Conservation (phyloP, 2,888 invertebrate genomes). For the Erannis defoliaria region DNA sequence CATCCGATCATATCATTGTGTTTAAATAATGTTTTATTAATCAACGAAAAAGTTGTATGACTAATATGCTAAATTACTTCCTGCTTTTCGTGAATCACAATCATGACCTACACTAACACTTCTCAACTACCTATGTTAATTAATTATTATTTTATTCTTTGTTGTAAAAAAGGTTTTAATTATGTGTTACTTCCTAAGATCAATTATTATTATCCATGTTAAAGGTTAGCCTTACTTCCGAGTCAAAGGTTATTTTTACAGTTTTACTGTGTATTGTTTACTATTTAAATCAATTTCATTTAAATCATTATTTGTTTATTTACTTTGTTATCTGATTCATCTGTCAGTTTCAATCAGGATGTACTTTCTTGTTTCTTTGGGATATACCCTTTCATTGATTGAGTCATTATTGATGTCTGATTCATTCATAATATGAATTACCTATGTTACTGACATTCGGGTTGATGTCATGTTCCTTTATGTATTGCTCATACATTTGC, state of each 20-base stretch:
- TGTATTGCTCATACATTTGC: conserved; percentile 25
- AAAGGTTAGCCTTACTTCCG: conserved; percentile 9
- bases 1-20: neutral
- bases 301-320: conserved; percentile 41
- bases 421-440: conserved; percentile 29
- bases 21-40: neutral
- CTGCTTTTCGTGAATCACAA: neutral
- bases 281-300: conserved; percentile 10
- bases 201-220: neutral
- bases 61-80: neutral
- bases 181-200: conserved; percentile 2
- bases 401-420: conserved; percentile 34
- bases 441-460: conserved; percentile 6
- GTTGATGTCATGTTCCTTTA: conserved; percentile 11
- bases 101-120: conserved; percentile 7
- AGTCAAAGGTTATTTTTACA: conserved; percentile 16
- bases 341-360: conserved; percentile 34
- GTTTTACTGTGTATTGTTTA: conserved; percentile 3
- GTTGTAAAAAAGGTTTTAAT: neutral
- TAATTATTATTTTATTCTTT: neutral
- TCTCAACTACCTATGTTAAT: neutral
- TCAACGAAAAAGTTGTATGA: neutral
- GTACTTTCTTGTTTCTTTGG: neutral
- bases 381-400: conserved; percentile 29
- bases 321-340: conserved; percentile 47